phyloP scores from a whole-genome alignment of 2,888 invertebrate species.

The Helicoverpa assulta region DNA sequence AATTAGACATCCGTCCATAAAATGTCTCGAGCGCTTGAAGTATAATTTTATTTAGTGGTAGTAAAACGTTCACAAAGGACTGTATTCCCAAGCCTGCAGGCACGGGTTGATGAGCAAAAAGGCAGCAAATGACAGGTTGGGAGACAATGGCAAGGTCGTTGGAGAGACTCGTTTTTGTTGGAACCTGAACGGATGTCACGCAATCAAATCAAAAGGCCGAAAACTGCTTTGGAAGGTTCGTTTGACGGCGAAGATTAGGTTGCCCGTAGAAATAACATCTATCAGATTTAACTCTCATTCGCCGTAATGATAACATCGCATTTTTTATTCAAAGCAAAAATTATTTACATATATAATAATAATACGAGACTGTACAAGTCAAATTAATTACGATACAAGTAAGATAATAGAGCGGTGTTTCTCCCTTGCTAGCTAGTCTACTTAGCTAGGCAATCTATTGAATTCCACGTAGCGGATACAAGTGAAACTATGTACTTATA shows the following conservation, averaged over 20 bases:
- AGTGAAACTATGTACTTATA: slow-evolving; percentile 26
- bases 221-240: slow-evolving; percentile 24
- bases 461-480: slow-evolving; percentile 57
- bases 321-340: not conserved
- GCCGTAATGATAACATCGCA: not conserved
- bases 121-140: slow-evolving; percentile 60
- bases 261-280: slow-evolving; percentile 1
- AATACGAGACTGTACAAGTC: slow-evolving; percentile 23
- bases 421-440: slow-evolving; percentile 6
- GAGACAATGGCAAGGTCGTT: slow-evolving; percentile 80
- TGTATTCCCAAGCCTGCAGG: slow-evolving; percentile 52
- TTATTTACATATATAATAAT: slow-evolving; percentile 3
- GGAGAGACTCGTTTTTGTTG: slow-evolving; percentile 74
- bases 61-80: slow-evolving; percentile 57
- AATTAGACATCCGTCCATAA: slow-evolving; percentile 12
- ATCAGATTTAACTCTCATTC: not conserved
- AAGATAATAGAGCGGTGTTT: slow-evolving; percentile 35
- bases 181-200: slow-evolving; percentile 73
- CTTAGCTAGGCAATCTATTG: slow-evolving; percentile 24
- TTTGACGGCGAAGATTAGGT: slow-evolving; percentile 34
- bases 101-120: slow-evolving; percentile 55
- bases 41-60: slow-evolving; percentile 48
- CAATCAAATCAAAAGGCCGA: slow-evolving; percentile 57
- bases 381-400: slow-evolving; percentile 22
- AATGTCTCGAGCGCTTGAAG: slow-evolving; percentile 17